Base-by-base conservation (phyloP, 92 coral and sea anemone species). In the Palythoa grandis region DNA sequence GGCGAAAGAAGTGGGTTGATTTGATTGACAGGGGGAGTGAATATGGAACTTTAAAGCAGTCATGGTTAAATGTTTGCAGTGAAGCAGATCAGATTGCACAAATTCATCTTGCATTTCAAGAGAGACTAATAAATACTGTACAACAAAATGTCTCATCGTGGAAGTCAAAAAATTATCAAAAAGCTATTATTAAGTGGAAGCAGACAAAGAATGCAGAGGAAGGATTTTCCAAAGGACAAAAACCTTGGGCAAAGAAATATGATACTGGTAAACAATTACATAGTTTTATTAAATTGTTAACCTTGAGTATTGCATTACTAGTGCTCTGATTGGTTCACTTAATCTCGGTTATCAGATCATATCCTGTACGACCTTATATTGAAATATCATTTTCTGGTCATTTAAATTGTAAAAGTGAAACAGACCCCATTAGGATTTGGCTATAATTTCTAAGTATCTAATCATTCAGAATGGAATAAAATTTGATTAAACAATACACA, bases 1-100 rank as follows among this genome's bases (percentile, higher is more conserved):
- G 98, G 98, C 84, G 92, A 17, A 96, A 88, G 75, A 96, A 96
- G 70, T 96, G 98, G 98, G 87, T 87, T 69, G 98, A 96, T 40
- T 70, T 86, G 15, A 89, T 92, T 24, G 72, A 86, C 16, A 96
- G 88, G 65, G 95, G 98, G 4, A 72, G 95, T 5, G 98, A 96
- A 70, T 96, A 94, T 88, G 98, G 93, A 37, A 77, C 92, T 1
- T 75, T 95, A 24, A 96, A 96, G 79, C 80, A 88, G 38, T 67
- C 98, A 37, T 89, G 95, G 96, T 78, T 91, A 24, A 91, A 87
- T 71, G 74, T 95, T 25, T 90, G 95, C 24, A 69, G 40, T 29
- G 98, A 95, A 78, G 98, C 95, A 1, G 95, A 95, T n/a, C 91
- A 92, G 54, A 76, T 95, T 12, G 97, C 98, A 7, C 88, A 90